Evolutionary conservation across 2,888 invertebrate species (phyloP).

Genomic region (Autographa gamma): DNA sequence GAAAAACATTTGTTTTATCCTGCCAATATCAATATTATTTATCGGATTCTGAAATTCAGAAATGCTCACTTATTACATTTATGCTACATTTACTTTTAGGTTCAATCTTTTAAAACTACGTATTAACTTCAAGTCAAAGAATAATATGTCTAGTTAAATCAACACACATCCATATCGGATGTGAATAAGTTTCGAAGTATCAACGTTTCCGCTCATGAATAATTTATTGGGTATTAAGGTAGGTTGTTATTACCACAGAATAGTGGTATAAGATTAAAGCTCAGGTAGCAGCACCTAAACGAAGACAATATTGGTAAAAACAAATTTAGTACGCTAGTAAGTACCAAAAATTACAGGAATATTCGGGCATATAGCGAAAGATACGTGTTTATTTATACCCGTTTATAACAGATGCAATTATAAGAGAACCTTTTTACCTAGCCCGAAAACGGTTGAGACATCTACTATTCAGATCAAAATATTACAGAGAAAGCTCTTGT

Average conservation of each 20-base stretch:
- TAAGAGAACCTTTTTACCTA: too few relatives aligned
- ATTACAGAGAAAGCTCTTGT: not conserved
- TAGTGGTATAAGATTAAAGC: not conserved
- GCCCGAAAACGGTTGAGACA: too few relatives aligned
- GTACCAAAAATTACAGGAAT: too few relatives aligned
- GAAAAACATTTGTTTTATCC: too few relatives aligned
- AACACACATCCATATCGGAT: conserved; percentile 22
- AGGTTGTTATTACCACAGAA: not conserved
- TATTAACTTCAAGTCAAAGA: not conserved
- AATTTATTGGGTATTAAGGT: conserved; percentile 12
- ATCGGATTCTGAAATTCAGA: too few relatives aligned
- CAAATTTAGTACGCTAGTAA: too few relatives aligned
- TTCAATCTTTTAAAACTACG: not conserved
- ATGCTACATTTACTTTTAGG: not conserved
- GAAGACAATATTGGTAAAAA: not conserved
- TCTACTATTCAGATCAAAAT: not conserved
- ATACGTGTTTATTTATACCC: too few relatives aligned
- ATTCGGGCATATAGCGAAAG: too few relatives aligned
- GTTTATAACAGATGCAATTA: too few relatives aligned
- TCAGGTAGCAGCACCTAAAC: conserved; percentile 15
- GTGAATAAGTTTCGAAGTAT: conserved; percentile 33
- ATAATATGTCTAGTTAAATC: conserved; percentile 5
- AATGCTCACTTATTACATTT: too few relatives aligned
- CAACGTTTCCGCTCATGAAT: conserved; percentile 55
- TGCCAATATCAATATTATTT: too few relatives aligned